These are phyloP conservation scores for Clostera curtula DNA, from an alignment of 2,888 invertebrate genomes.

Conservation along the genomic window DNA sequence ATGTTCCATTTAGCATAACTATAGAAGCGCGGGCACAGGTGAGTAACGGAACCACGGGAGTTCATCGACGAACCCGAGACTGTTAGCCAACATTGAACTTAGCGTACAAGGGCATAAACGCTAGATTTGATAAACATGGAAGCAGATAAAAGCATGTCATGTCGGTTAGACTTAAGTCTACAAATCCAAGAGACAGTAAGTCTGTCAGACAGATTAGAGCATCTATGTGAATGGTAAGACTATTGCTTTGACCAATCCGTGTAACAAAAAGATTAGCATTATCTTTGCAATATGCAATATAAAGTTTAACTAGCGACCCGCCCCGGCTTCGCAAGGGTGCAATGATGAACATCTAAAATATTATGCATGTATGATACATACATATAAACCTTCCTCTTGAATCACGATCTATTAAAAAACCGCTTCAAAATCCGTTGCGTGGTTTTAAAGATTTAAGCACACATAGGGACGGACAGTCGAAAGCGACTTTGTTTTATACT, in stretches of 20 bases:
- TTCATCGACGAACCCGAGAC: slow-evolving; percentile 52
- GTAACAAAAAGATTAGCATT: slow-evolving; percentile 42
- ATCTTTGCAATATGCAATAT: slow-evolving; percentile 34
- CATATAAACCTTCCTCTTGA: no score
- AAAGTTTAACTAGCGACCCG: no score
- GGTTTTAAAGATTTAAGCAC: no score
- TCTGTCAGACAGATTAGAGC: slow-evolving; percentile 55
- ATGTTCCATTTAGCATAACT: slow-evolving; percentile 67
- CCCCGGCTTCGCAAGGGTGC: no score
- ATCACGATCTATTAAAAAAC: no score
- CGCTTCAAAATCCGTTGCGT: no score
- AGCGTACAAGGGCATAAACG: slow-evolving; percentile 34
- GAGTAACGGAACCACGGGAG: slow-evolving; percentile 63
- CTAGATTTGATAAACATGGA: slow-evolving; percentile 27
- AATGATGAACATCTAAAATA: no score
- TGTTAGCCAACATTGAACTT: slow-evolving; percentile 43
- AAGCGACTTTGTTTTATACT: no score
- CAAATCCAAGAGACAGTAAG: slow-evolving; percentile 51
- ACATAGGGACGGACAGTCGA: no score
- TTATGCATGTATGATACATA: no score
- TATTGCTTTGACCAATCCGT: slow-evolving; percentile 45
- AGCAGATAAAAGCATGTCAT: slow-evolving; percentile 29
- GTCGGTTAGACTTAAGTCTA: slow-evolving; percentile 45
- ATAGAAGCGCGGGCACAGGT: slow-evolving; percentile 69
- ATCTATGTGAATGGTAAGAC: slow-evolving; percentile 54